Evolutionary conservation across 2,888 invertebrate genomes (phyloP).

Genomic region (Eupeodes latifasciatus): DNA sequence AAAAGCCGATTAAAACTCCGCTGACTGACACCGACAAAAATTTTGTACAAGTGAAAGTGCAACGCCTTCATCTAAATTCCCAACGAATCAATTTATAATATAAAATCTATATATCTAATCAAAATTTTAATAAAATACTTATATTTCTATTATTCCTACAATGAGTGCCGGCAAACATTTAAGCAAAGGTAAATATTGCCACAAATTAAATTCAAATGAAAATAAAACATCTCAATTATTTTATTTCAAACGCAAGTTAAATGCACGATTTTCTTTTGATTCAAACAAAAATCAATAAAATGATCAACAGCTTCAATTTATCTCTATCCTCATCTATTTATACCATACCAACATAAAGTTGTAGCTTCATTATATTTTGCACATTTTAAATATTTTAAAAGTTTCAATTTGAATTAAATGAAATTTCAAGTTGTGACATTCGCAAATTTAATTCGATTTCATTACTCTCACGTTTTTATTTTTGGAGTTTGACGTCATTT

Average conservation of each 20-base stretch:
- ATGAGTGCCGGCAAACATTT: conserved; percentile 76
- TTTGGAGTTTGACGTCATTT: conserved; percentile 69
- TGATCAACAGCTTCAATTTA: conserved; percentile 36
- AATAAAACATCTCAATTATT: conserved; percentile 14
- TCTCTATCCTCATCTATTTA: neutral
- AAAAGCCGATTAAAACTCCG: neutral
- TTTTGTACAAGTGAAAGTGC: conserved; percentile 16
- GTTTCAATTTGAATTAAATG: neutral
- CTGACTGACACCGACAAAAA: neutral
- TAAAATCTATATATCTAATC: neutral
- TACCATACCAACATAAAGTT: too few relatives aligned
- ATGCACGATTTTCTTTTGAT: conserved; percentile 4
- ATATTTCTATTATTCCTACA: conserved; percentile 5
- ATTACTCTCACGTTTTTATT: conserved; percentile 57
- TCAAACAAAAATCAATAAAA: conserved; percentile 50
- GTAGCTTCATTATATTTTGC: too few relatives aligned
- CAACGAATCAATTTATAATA: neutral
- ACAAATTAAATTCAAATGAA: neutral
- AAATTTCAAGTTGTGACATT: neutral
- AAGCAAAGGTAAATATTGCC: conserved; percentile 65
- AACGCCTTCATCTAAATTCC: conserved; percentile 13
- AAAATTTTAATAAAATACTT: neutral
- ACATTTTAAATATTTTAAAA: neutral
- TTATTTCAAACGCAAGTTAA: neutral
- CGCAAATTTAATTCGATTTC: conserved; percentile 3